Evolutionary conservation across 2,113 vertebrate genomes (phyloP), one percentile per base, ranked within the genome.

Genomic region (Anhinga rufa): DNA sequence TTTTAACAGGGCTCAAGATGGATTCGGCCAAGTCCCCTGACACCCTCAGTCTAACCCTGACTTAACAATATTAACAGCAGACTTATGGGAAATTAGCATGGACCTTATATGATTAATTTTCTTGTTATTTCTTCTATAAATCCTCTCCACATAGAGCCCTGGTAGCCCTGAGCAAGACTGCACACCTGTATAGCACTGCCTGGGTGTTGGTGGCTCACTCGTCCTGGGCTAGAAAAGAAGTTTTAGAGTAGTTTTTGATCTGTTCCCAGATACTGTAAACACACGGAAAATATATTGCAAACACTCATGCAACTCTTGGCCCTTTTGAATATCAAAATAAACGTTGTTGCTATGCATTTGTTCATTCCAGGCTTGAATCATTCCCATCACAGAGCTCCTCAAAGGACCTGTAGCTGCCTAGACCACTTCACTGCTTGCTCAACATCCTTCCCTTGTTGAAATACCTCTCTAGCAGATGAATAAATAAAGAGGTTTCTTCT

Each of bases 401-500:
- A 78, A 81, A 84, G 80, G 58, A 79, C 32, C 52, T 29, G 62
- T 36, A 81, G 80, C 86, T 83, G 68, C 91, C n/a, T 38, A 24
- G 42, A 46, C 86, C 83, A 54, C 86, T 93, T 57, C 32, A 28
- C 16, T 44, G 75, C 68, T 93, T 96, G 90, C 90, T 93, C 93
- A 89, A 87, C n/a, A 14, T 75, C 77, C 86, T 91, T 75, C 86
- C 87, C 78, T 84, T 77, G 34, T 6, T 69, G 62, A 90, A 86
- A 93, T 52, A 44, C 52, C 86, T 88, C 51, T 86, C 70, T 17
- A 91, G 54, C 52, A 93, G 88, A 86, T 79, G 68, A 87, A 84
- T 72, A 93, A 94, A 95, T 61, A 88, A 72, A 82, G 46, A 89
- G 21, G n/a, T 76, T 95, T 54, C 68, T 86, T 94, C 72, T 65